Evolutionary conservation across 2,888 invertebrate species (phyloP).

Genomic region (Dicyrtoma fusca): DNA sequence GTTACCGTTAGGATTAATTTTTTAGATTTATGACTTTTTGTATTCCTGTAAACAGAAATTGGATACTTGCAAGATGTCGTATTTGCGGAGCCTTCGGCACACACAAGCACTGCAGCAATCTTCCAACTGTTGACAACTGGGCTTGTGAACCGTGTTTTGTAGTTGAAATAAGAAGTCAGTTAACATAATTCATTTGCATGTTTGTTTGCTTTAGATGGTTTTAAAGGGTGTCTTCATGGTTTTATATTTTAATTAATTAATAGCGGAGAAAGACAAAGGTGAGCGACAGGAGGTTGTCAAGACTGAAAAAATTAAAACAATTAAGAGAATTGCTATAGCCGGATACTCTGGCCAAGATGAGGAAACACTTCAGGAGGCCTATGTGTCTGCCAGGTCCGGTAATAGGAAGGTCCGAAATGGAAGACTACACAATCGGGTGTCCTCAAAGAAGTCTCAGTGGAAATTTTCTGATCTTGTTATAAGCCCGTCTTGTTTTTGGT

Average conservation of each 20-base stretch:
- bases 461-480: constrained; percentile 38
- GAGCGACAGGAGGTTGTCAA: constrained; percentile 11
- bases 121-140: constrained; percentile 60
- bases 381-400: constrained; percentile 32
- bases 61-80: constrained; percentile 64
- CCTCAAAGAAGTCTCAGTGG: constrained; percentile 17
- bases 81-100: constrained; percentile 66
- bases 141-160: constrained; percentile 62
- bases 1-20: too few species aligned
- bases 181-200: too few species aligned
- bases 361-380: constrained; percentile 13
- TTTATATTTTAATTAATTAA: not conserved
- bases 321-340: not conserved
- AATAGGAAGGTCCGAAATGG: constrained; percentile 35
- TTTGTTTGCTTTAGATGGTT: not conserved
- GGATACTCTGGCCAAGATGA: constrained; percentile 20
- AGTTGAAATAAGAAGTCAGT: constrained; percentile 40
- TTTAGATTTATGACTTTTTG: too few species aligned
- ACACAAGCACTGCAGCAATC: constrained; percentile 63
- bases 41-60: constrained; percentile 59
- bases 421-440: constrained; percentile 25
- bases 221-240: constrained; percentile 2
- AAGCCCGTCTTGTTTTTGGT: constrained; percentile 36
- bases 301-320: not conserved
- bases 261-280: constrained; percentile 35